These are phyloP conservation scores for Atherix ibis DNA, from an alignment of 2,888 invertebrate genomes.

Conservation along the genomic window DNA sequence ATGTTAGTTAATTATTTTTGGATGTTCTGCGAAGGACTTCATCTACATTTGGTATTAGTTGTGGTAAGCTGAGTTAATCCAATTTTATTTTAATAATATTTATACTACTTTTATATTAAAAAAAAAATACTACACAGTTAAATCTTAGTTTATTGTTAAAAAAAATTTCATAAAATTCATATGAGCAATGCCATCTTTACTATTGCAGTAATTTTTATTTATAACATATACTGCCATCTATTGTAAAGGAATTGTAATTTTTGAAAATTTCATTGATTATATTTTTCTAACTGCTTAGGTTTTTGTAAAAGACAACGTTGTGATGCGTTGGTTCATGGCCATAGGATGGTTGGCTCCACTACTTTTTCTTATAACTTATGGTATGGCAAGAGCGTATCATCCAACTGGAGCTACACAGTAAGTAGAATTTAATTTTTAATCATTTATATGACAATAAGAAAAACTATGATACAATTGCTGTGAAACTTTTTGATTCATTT, in stretches of 20 bases:
- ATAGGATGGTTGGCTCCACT: conserved; percentile 53
- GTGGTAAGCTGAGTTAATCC: conserved; percentile 36
- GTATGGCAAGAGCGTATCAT: conserved; percentile 27
- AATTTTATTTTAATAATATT: background rate
- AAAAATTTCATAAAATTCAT: too few relatives aligned
- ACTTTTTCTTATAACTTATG: conserved; percentile 34
- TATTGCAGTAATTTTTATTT: too few relatives aligned
- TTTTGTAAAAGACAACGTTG: conserved; percentile 54
- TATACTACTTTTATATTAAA: too few relatives aligned
- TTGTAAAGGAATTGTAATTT: conserved; percentile 5
- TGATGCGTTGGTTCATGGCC: conserved; percentile 49
- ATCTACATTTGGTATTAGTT: conserved; percentile 58
- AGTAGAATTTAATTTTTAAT: too few relatives aligned
- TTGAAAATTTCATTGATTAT: conserved; percentile 1
- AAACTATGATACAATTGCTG: background rate
- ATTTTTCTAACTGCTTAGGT: conserved; percentile 31
- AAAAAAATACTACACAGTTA: too few relatives aligned
- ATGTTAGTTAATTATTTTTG: conserved; percentile 66
- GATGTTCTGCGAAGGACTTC: conserved; percentile 72
- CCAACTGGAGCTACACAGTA: conserved; percentile 40
- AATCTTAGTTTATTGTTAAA: too few relatives aligned
- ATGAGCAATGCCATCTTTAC: too few relatives aligned
- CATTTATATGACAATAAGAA: background rate
- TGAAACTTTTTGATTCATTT: background rate
- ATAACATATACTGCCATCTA: too few relatives aligned